phyloP scores from a whole-genome alignment of 2,797 vertebrate species.

The Eulemur rubriventer region DNA sequence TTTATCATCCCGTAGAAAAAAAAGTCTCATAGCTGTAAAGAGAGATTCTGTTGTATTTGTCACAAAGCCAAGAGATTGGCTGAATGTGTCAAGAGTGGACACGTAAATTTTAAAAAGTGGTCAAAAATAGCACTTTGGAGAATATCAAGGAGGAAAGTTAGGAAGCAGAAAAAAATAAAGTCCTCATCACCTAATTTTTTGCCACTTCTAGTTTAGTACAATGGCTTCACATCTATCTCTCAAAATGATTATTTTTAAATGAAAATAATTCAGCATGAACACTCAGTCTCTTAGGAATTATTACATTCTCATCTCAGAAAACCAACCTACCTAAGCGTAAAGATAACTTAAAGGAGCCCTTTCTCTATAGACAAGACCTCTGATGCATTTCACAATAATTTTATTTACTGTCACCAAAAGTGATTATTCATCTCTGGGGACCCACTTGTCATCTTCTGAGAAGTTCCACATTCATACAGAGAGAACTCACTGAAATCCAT shows the following conservation, averaged over 20 bases:
- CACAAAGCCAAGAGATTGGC: background rate
- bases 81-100: background rate
- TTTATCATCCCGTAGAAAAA: background rate
- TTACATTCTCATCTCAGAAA: slow-evolving; percentile 49
- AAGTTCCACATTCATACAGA: background rate
- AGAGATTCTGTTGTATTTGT: background rate
- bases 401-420: slow-evolving; percentile 41
- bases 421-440: slow-evolving; percentile 9
- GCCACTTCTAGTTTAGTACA: background rate
- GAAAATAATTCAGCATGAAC: slow-evolving; percentile 26
- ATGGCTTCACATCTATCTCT: background rate
- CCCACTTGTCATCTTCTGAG: background rate
- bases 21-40: background rate
- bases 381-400: slow-evolving; percentile 20
- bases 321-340: slow-evolving; percentile 8
- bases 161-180: background rate
- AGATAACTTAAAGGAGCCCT: background rate
- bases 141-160: background rate
- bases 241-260: slow-evolving; percentile 24
- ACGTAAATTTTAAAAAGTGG: background rate
- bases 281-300: background rate
- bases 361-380: slow-evolving; percentile 17
- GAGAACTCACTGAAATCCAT: background rate
- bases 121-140: background rate
- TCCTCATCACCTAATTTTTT: background rate